phyloP scores from a whole-genome alignment of 1,140 invertebrate genomes.

The Zaprionus lachaisei region DNA sequence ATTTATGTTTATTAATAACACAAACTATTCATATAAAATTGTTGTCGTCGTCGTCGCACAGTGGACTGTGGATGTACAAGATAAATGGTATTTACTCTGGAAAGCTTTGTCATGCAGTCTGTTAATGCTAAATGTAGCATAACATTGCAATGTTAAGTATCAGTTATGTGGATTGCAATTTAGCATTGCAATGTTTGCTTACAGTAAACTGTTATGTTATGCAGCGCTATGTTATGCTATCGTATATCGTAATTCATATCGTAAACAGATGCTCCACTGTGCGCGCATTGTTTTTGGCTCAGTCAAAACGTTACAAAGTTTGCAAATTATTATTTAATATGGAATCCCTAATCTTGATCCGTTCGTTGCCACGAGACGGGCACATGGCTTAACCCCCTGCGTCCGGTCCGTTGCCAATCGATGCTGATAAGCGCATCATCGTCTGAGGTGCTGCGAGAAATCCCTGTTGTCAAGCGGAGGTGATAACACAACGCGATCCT shows the following conservation, averaged over 20 bases:
- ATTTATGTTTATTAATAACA: conserved; percentile 40
- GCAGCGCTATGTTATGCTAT: not conserved
- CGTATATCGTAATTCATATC: not conserved
- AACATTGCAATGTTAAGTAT: not conserved
- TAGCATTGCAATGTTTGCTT: not conserved
- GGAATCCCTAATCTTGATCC: not conserved
- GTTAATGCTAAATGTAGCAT: conserved; percentile 16
- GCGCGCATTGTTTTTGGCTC: conserved; percentile 10
- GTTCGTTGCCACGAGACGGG: conserved; percentile 18
- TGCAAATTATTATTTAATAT: not conserved
- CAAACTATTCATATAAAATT: conserved; percentile 27
- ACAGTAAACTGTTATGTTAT: not conserved
- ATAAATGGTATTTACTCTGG: not conserved
- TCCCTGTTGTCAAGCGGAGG: conserved; percentile 44
- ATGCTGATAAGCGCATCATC: conserved; percentile 27
- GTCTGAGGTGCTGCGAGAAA: conserved; percentile 2
- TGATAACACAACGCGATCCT: conserved; percentile 43
- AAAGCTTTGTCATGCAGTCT: conserved; percentile 1
- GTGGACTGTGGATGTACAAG: conserved; percentile 22
- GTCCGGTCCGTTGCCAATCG: conserved; percentile 34
- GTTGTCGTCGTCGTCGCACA: conserved; percentile 17
- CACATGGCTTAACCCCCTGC: conserved; percentile 34
- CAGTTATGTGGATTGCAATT: not conserved
- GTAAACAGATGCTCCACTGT: conserved; percentile 18
- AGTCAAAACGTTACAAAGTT: not conserved